These are phyloP conservation scores for Apteryx owenii DNA, from an alignment of 2,113 vertebrate species.

Conservation along the genomic window DNA sequence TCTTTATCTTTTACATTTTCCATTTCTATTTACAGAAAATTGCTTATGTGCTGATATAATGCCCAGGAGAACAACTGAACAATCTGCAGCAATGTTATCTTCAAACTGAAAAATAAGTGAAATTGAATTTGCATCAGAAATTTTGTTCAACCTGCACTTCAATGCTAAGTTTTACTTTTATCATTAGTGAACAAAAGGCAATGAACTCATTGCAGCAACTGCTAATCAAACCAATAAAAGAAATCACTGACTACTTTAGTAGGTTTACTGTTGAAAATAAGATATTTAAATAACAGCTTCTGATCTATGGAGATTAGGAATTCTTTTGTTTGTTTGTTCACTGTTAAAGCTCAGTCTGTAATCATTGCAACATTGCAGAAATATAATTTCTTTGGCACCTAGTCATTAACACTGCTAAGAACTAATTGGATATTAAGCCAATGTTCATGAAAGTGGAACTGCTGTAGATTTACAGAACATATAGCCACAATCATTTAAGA, in stretches of 20 bases:
- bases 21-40: not conserved
- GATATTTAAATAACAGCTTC: not conserved
- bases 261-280: not conserved
- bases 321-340: not conserved
- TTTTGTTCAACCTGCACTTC: not conserved
- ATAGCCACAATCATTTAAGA: not conserved
- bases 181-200: not conserved
- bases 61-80: not conserved
- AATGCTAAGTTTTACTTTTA: not conserved
- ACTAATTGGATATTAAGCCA: conserved; percentile 9
- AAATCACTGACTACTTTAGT: not conserved
- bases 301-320: not conserved
- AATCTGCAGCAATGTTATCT: not conserved
- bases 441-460: not conserved
- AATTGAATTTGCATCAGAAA: not conserved
- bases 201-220: not conserved
- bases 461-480: not conserved
- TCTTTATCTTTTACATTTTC: not conserved
- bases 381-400: not conserved
- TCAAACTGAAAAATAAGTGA: not conserved
- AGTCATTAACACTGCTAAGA: conserved; percentile 8
- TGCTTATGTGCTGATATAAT: not conserved
- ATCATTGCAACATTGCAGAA: not conserved
- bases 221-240: not conserved
- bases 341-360: not conserved